Evolutionary conservation across 2,113 vertebrate genomes (phyloP).

Genomic region (Nycticorax nycticorax): DNA sequence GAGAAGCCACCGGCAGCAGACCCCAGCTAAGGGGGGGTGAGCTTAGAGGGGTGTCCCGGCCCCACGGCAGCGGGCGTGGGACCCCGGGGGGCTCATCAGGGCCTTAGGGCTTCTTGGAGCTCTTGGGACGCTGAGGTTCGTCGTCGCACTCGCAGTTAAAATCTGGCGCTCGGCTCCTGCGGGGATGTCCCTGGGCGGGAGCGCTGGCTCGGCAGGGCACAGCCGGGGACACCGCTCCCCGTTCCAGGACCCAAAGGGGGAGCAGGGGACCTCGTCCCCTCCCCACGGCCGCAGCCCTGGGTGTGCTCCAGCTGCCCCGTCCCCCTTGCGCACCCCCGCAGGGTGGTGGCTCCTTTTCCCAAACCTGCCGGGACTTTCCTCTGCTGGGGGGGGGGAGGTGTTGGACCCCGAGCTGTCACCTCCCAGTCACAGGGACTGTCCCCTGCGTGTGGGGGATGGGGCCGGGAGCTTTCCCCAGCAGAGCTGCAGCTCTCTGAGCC

Average conservation of each 20-base stretch:
- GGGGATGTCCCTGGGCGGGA: accelerated
- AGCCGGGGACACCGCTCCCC: not conserved
- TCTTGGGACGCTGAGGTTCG: not conserved
- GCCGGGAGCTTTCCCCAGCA: not conserved
- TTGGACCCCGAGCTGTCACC: not conserved
- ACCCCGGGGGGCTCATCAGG: accelerated
- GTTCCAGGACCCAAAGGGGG: accelerated
- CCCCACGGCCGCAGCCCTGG: not conserved
- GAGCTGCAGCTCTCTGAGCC: not conserved
- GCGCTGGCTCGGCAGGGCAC: not conserved
- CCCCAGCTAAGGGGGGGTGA: not conserved
- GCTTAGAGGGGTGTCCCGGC: accelerated
- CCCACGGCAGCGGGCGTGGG: not conserved
- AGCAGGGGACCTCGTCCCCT: not conserved
- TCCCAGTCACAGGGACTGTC: not conserved
- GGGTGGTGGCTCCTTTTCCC: not conserved
- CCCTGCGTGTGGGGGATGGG: not conserved
- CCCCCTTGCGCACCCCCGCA: not conserved
- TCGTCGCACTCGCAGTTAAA: not conserved
- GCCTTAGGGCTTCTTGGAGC: not conserved
- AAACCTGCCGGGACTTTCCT: accelerated
- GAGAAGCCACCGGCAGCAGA: not conserved
- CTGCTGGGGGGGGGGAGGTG: not conserved
- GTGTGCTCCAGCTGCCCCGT: accelerated
- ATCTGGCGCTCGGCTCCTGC: not conserved